Percentiles rank a stretch among this genome's conserved stretches.
These are phyloP conservation scores for Dermolepida albohirtum DNA, from an alignment of 2,888 invertebrate species.

Conservation along the genomic window DNA sequence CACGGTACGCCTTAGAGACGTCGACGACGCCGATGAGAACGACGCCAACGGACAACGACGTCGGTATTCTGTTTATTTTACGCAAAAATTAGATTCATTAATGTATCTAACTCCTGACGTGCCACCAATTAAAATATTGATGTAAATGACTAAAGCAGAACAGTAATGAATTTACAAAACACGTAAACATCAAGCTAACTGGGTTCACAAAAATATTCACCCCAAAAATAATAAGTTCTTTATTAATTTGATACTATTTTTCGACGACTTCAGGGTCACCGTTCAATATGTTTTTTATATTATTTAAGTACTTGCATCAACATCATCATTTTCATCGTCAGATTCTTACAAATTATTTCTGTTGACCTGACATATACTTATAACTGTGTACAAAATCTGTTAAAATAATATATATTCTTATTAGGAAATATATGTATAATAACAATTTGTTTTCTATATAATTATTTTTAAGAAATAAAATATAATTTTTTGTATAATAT, in stretches of 20 bases:
- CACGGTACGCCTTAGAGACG: conserved; percentile 28
- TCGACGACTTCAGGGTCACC: not conserved
- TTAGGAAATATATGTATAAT: too few species aligned
- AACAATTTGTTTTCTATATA: too few species aligned
- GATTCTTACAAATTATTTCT: too few species aligned
- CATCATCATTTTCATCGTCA: too few species aligned
- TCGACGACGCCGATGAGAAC: conserved; percentile 22
- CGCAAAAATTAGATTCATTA: conserved; percentile 50
- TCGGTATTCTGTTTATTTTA: conserved; percentile 47
- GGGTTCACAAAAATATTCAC: conserved; percentile 19
- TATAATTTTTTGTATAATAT: too few species aligned
- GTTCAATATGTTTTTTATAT: too few species aligned
- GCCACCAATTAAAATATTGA: conserved; percentile 44
- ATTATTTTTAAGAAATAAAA: too few species aligned
- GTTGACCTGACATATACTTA: too few species aligned
- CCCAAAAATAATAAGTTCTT: conserved; percentile 1
- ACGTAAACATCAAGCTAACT: conserved; percentile 29
- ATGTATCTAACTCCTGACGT: conserved; percentile 45
- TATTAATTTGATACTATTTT: conserved; percentile 28
- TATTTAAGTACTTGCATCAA: too few species aligned
- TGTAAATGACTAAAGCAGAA: conserved; percentile 35
- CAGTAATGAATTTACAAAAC: conserved; percentile 31
- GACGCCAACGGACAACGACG: conserved; percentile 29
- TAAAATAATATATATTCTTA: too few species aligned
- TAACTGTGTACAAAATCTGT: too few species aligned